Percentiles rank a stretch among this genome's conserved stretches.
phyloP scores from a whole-genome alignment of 92 coral and sea anemone genomes.

The Meandrina meandrites region DNA sequence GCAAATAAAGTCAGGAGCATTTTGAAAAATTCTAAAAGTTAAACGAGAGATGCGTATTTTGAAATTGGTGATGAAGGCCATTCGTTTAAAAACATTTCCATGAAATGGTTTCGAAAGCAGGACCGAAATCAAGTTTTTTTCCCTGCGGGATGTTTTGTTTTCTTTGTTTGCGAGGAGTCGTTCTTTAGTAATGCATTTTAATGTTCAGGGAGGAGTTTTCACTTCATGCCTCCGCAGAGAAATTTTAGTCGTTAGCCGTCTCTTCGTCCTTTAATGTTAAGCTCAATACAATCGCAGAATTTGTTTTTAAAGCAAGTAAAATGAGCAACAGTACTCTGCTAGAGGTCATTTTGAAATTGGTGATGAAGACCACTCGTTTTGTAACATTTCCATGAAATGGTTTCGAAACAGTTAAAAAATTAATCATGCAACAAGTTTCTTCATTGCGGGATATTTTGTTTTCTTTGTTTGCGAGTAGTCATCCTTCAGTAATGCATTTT shows the following conservation, averaged over 20 bases:
- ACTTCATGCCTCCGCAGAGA: background rate
- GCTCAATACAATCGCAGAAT: background rate
- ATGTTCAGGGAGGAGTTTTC: background rate
- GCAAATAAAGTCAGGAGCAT: no score
- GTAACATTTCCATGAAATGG: no score
- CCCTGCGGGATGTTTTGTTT: background rate
- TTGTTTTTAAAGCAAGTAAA: background rate
- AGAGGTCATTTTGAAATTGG: background rate
- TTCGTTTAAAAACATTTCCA: no score
- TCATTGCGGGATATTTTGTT: background rate
- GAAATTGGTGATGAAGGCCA: no score
- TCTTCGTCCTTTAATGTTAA: background rate
- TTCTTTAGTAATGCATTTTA: background rate
- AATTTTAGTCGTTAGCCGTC: background rate
- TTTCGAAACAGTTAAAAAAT: no score
- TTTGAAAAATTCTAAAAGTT: no score
- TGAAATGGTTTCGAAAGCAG: no score
- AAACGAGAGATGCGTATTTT: no score
- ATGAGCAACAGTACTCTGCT: constrained; percentile 2
- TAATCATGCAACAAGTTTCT: background rate
- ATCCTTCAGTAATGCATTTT: background rate
- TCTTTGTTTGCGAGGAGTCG: background rate
- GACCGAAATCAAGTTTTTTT: no score
- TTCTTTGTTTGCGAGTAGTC: background rate
- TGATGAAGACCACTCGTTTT: no score